Percentiles rank a stretch among this genome's conserved stretches.
Evolutionary conservation across 2,797 vertebrate species (phyloP).

Genomic region (Gymnocypris eckloni): DNA sequence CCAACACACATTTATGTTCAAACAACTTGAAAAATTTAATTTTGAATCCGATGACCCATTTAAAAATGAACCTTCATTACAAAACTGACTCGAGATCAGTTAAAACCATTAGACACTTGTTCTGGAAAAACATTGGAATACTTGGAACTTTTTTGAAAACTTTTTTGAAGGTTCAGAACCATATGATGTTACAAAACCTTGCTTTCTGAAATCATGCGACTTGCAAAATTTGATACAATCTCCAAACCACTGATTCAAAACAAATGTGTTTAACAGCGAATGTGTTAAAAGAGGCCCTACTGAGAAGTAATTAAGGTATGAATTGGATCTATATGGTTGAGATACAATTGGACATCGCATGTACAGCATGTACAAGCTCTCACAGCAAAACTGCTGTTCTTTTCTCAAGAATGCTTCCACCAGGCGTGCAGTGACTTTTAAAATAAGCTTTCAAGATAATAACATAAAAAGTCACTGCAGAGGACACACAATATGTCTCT

Average conservation of each 20-base stretch:
- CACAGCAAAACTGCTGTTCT: not conserved
- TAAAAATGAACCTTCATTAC: too few species aligned
- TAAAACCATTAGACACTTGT: not conserved
- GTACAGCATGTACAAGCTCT: not conserved
- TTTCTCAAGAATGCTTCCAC: not conserved
- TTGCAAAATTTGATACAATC: not conserved
- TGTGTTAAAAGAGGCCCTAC: not conserved
- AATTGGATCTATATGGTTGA: not conserved
- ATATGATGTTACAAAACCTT: not conserved
- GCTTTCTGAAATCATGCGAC: not conserved
- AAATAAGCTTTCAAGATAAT: slow-evolving; percentile 32
- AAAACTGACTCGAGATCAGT: too few species aligned
- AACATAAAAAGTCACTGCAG: slow-evolving; percentile 28
- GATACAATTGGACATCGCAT: not conserved
- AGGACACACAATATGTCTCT: slow-evolving; percentile 17
- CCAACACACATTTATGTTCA: too few species aligned
- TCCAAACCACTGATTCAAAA: not conserved
- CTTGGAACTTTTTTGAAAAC: not conserved
- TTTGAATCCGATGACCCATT: too few species aligned
- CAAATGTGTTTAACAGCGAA: too few species aligned
- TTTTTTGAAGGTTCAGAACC: too few species aligned
- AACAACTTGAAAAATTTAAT: too few species aligned
- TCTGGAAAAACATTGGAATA: not conserved
- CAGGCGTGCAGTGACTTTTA: slow-evolving; percentile 23
- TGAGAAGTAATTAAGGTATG: not conserved